phyloP scores from a whole-genome alignment of 2,797 vertebrate species.

The Nasua narica region DNA sequence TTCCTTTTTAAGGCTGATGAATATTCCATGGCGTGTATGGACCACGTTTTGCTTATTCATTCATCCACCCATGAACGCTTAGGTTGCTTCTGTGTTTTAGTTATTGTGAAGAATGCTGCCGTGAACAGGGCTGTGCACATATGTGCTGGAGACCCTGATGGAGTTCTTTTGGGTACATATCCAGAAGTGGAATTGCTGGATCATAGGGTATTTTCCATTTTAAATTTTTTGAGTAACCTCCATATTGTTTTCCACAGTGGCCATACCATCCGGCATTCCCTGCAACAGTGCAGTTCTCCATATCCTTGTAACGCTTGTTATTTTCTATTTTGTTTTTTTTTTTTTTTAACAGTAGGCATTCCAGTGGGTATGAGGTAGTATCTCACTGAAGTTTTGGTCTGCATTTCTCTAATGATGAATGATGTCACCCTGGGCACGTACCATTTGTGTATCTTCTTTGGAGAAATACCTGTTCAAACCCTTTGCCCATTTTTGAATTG shows the following conservation, averaged over 20 bases:
- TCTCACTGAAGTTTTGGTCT: neutral
- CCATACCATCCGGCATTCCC: neutral
- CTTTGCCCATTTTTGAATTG: neutral
- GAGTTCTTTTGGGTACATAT: neutral
- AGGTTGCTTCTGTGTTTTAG: neutral
- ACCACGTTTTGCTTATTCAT: neutral
- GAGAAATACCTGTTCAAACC: neutral
- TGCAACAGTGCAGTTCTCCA: neutral
- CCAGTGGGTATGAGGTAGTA: neutral
- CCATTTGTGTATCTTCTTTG: neutral
- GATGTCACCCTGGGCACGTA: neutral
- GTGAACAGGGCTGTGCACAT: neutral
- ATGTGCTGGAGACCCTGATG: neutral
- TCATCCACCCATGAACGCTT: neutral
- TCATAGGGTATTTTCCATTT: neutral
- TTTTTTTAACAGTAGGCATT: neutral
- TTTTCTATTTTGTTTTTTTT: neutral
- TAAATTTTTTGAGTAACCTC: neutral
- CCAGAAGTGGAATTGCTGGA: neutral
- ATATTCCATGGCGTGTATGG: neutral
- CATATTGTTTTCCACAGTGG: neutral
- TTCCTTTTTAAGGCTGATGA: neutral
- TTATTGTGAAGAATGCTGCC: neutral
- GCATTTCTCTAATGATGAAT: neutral
- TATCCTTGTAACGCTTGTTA: neutral